Evolutionary conservation across 2,797 vertebrate species (phyloP).

Genomic region (Sebastes steindachneri): DNA sequence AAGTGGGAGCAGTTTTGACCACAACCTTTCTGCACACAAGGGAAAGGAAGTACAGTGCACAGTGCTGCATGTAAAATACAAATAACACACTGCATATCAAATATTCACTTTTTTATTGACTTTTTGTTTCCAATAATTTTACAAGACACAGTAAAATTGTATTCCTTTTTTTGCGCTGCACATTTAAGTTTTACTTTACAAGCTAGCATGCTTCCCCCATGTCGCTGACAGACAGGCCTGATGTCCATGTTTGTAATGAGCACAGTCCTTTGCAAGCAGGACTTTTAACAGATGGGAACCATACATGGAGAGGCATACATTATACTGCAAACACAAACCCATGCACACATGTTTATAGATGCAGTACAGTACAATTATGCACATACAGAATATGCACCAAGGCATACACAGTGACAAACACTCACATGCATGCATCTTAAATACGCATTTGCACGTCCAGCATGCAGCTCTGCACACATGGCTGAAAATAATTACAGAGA

Average conservation of each 20-base stretch:
- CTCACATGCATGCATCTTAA: conserved; percentile 42
- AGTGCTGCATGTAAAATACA: conserved; percentile 15
- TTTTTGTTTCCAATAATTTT: neutral
- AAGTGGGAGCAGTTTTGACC: neutral
- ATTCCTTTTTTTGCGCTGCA: neutral
- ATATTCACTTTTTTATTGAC: conserved; percentile 35
- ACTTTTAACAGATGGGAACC: conserved; percentile 38
- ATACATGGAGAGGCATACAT: conserved; percentile 20
- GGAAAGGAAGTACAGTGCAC: neutral
- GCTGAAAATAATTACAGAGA: conserved; percentile 67
- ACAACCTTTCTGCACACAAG: neutral
- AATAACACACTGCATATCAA: conserved; percentile 35
- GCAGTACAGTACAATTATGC: neutral
- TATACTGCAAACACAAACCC: conserved; percentile 7
- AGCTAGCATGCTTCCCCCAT: neutral
- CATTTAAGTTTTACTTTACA: neutral
- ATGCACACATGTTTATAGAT: neutral
- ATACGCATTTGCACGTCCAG: conserved; percentile 67
- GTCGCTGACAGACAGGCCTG: neutral
- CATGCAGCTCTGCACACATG: conserved; percentile 61
- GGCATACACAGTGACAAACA: neutral
- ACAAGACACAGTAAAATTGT: neutral
- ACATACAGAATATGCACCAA: neutral
- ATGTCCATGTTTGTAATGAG: neutral
- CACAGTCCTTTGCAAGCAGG: neutral